Percentiles rank a stretch among this genome's conserved stretches.
Evolutionary conservation across 2,888 invertebrate species (phyloP).

Genomic region (Rhabditoides inermis): DNA sequence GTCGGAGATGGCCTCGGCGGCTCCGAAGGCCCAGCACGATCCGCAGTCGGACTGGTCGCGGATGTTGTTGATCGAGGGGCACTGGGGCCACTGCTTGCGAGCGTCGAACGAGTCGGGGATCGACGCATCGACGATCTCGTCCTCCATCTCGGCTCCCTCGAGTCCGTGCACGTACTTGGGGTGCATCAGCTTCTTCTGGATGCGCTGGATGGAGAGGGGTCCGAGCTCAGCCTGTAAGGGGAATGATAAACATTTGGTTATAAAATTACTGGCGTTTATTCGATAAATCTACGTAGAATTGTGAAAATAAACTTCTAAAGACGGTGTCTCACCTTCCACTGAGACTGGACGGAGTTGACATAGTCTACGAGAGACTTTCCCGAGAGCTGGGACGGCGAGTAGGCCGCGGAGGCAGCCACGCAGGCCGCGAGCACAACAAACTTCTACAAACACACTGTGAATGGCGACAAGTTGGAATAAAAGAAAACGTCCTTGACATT

Average conservation of each 20-base stretch:
- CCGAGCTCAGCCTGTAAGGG: slow-evolving; percentile 15
- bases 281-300: no score
- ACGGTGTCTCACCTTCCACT: no score
- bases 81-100: slow-evolving; percentile 23
- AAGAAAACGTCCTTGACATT: no score
- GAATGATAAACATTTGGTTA: no score
- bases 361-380: slow-evolving; percentile 41
- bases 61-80: slow-evolving; percentile 21
- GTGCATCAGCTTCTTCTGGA: slow-evolving; percentile 14
- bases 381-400: no score
- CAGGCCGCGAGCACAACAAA: neutral
- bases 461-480: no score
- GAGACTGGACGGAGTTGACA: slow-evolving; percentile 31
- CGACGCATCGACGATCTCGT: slow-evolving; percentile 8
- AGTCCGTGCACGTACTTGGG: slow-evolving; percentile 7
- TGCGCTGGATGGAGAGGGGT: slow-evolving; percentile 3
- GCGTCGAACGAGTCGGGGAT: slow-evolving; percentile 24
- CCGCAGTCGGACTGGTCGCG: slow-evolving; percentile 82
- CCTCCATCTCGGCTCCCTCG: slow-evolving; percentile 10
- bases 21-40: slow-evolving; percentile 70
- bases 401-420: neutral
- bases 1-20: slow-evolving; percentile 56
- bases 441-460: no score
- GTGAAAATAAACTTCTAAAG: no score
- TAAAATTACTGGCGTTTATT: no score